Base-by-base conservation (phyloP, 2,797 vertebrate genomes). In the Smutsia gigantea region DNA sequence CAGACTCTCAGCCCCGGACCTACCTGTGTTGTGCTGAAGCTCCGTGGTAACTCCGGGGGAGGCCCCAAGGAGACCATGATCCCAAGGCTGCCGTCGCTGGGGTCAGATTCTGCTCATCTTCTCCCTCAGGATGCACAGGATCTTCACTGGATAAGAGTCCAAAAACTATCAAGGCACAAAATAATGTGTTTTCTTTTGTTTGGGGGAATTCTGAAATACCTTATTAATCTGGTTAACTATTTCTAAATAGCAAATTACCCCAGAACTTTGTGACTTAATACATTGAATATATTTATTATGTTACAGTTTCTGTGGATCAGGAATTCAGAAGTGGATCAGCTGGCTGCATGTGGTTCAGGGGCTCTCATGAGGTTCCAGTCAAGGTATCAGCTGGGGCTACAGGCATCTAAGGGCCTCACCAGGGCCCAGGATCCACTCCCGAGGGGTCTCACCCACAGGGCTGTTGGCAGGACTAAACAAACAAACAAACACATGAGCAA, bases 11-110 rank as follows among this genome's bases (percentile, higher is more conserved):
- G 12, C 27, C 34, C 0, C 34, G 5, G 13, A 4, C 14, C 31
- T 2, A 14, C 0, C 0, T 2, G 1, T 3, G n/a, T 4, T 39
- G 8, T 39, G 13, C 39, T 31, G 19, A 31, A 23, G 31, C 14
- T 34, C 37, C 23, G 0, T 0, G 69, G 27, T 13, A 39, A 39
- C 39, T 37, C 77, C 17, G 53, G 72, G 57, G 37, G 74, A 68
- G 31, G 18, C 34, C 3, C n/a, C 23, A 5, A 11, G 42, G 42
- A 68, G n/a, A 84, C 4, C 13, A 0, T 2, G 23, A 31, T 37
- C n/a, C 39, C 9, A 25, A 27, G 12, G 63, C 7, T 61, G 63
- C 10, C 27, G 53, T 51, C 53, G 10, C 1, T n/a, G 66, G 64
- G n/a, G 5, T 59, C n/a, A 13, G 4, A 12, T 7, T 57, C 53